These are phyloP conservation scores for Plagodis dolabraria DNA, from an alignment of 2,888 invertebrate genomes.

Conservation along the genomic window DNA sequence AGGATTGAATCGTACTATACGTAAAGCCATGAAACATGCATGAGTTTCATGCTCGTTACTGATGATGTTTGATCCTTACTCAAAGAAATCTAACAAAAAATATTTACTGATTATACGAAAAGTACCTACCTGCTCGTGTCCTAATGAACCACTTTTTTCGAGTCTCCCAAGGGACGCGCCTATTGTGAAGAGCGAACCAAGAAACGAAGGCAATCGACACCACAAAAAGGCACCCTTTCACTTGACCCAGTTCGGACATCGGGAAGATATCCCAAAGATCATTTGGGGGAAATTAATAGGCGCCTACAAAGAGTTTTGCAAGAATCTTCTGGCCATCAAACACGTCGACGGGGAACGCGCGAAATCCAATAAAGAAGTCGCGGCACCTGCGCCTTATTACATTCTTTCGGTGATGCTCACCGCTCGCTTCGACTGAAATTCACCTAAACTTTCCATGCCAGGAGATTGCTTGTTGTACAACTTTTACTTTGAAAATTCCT, in stretches of 20 bases:
- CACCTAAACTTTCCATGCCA: constrained; percentile 74
- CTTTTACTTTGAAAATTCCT: constrained; percentile 78
- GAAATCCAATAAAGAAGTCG: constrained; percentile 83
- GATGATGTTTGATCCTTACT: neutral
- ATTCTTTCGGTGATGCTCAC: constrained; percentile 79
- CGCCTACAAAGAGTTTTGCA: constrained; percentile 72
- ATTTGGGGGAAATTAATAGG: constrained; percentile 71
- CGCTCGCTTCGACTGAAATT: constrained; percentile 65
- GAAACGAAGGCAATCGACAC: constrained; percentile 35
- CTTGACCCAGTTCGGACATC: constrained; percentile 37
- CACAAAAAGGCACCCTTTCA: constrained; percentile 34
- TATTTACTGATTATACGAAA: neutral
- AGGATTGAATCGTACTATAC: too few relatives aligned
- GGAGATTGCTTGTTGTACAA: constrained; percentile 78
- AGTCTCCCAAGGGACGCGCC: constrained; percentile 21
- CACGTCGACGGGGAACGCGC: constrained; percentile 80
- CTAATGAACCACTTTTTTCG: constrained; percentile 25
- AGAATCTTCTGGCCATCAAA: constrained; percentile 82
- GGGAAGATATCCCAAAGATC: constrained; percentile 51
- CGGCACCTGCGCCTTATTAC: constrained; percentile 83
- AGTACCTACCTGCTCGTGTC: constrained; percentile 16
- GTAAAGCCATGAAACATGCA: neutral
- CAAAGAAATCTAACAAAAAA: neutral
- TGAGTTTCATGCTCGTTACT: neutral
- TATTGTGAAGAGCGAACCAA: constrained; percentile 28